Evolutionary conservation across 2,888 invertebrate genomes (phyloP), one percentile per base, ranked within the genome.

Genomic region (Villa cingulata): DNA sequence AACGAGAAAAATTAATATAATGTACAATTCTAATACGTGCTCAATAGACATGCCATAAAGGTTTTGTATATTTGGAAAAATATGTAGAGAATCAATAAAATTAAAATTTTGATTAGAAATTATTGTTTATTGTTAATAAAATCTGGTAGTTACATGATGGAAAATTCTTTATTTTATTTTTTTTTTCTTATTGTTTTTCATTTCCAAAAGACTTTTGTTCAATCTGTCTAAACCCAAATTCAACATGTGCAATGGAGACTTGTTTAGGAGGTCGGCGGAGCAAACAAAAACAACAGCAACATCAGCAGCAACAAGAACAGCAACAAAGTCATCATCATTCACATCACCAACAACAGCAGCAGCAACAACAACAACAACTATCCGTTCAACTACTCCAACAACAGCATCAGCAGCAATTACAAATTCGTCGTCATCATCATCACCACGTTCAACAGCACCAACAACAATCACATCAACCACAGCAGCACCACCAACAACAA

Each of bases 231-330:
- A 32, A 14, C 9, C 4, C 12, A 12, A 32, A 32, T 32, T 12
- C 29, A 64, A 58, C 60, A 67, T 66, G 68, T 64, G 64, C 66
- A 60, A 66, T 67, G 68, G 66, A 67, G 65, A 62, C 64, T 58
- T 61, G 61, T 54, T 63, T 66, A 57, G 64, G 65, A 54, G 63
- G 66, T 62, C 66, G 62, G 62, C 63, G 62, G 58, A 61, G 60
- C 60, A 63, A 56, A 54, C 55, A 56, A 52, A 55, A 55, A 52
- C 54, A 55, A 54, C 53, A 55, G 48, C 58, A 56, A 60, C 54
- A 48, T 10, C 49, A 48, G 17, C 56, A 54, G 27, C 55, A 54
- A 32, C n/a, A n/a, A n/a, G n/a, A n/a, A 14, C 49, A 48, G 17
- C 56, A 54, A 29, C 55, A 54, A 32, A 53, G 54, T 17, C 51